phyloP scores from a whole-genome alignment of 2,797 vertebrate genomes.

The Acanthornis magna region DNA sequence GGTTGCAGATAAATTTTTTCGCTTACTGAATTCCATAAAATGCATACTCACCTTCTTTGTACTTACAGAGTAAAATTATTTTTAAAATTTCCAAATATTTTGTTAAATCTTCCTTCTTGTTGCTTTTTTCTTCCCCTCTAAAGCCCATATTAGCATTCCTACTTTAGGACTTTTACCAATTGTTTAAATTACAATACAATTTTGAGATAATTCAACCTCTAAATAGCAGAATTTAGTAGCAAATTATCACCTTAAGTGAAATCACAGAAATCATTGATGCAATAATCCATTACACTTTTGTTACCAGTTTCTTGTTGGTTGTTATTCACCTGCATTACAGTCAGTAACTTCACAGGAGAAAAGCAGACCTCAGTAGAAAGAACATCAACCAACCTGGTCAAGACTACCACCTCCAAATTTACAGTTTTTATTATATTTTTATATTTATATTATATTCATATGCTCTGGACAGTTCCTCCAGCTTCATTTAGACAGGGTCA shows the following conservation, averaged over 20 bases:
- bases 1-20: not conserved
- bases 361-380: not conserved
- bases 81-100: not conserved
- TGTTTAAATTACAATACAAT: not conserved
- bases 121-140: accelerated
- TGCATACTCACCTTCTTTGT: not conserved
- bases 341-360: not conserved
- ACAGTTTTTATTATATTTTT: not conserved
- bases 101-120: not conserved
- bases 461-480: not conserved
- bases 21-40: not conserved
- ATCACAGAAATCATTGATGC: not conserved
- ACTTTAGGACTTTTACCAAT: not conserved
- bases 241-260: not conserved
- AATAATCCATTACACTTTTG: not conserved
- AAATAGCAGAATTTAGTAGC: not conserved
- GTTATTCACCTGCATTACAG: not conserved
- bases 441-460: not conserved
- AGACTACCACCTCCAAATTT: not conserved
- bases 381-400: not conserved
- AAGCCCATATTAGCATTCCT: not conserved
- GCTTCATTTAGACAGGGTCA: not conserved
- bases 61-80: not conserved
- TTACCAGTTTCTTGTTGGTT: not conserved
- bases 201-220: not conserved